Percentiles rank a stretch among this genome's conserved stretches.
phyloP scores from a whole-genome alignment of 2,888 invertebrate species.

The Apamea anceps region DNA sequence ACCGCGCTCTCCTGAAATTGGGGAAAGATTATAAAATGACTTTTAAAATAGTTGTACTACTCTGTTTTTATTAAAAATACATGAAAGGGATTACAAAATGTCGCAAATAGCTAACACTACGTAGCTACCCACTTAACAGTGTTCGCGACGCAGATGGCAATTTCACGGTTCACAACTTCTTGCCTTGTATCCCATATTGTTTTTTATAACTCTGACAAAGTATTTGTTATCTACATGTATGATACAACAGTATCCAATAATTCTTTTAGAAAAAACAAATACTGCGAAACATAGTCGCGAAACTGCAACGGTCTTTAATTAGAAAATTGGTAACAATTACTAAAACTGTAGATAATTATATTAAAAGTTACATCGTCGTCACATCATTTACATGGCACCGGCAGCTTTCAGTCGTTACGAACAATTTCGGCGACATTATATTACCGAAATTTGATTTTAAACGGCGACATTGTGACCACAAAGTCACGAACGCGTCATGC shows the following conservation, averaged over 20 bases:
- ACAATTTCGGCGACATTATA: conserved; percentile 79
- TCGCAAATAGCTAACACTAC: conserved; percentile 68
- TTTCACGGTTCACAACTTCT: conserved; percentile 81
- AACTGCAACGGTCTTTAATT: conserved; percentile 53
- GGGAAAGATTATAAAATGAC: conserved; percentile 59
- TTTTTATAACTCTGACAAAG: conserved; percentile 74
- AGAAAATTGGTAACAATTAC: conserved; percentile 58
- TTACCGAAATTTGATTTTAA: conserved; percentile 87
- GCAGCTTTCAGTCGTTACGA: conserved; percentile 77
- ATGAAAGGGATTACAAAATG: conserved; percentile 48
- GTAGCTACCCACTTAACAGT: conserved; percentile 76
- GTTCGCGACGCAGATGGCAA: conserved; percentile 81
- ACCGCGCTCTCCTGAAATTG: conserved; percentile 70
- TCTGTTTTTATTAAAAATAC: conserved; percentile 45
- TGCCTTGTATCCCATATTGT: conserved; percentile 76
- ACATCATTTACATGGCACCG: conserved; percentile 74
- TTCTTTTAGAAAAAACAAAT: conserved; percentile 7
- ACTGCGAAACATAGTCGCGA: conserved; percentile 42
- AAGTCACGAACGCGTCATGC: conserved; percentile 83
- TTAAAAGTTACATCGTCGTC: conserved; percentile 70
- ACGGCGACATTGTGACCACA: conserved; percentile 87
- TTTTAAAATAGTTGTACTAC: conserved; percentile 34
- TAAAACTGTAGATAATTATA: conserved; percentile 66
- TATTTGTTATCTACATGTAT: conserved; percentile 66
- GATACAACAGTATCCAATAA: conserved; percentile 7